Evolutionary conservation across 2,113 vertebrate genomes (phyloP).

Genomic region (human (Homo sapiens)): GRCh38 chr1:180931501-180932000

Average conservation of each 20-base stretch:
- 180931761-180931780: not conserved
- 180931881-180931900: not conserved
- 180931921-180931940: not conserved
- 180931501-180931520: not conserved
- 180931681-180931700: conserved; percentile 26
- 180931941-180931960: not conserved
- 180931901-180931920: not conserved
- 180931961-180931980: not conserved
- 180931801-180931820: not conserved
- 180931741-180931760: not conserved
- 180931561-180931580: not conserved
- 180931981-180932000: not conserved
- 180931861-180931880: not conserved
- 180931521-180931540: accelerated
- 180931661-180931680: not conserved
- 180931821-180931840: not conserved
- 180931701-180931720: not conserved
- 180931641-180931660: not conserved
- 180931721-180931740: not conserved
- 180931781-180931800: not conserved
- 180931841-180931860: not conserved
- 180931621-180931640: not conserved
- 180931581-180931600: not conserved
- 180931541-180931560: not conserved
- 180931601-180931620: not conserved